Conservation (phyloP, 1,140 invertebrate species). For the Ceratoteleas bidentatus region DNA sequence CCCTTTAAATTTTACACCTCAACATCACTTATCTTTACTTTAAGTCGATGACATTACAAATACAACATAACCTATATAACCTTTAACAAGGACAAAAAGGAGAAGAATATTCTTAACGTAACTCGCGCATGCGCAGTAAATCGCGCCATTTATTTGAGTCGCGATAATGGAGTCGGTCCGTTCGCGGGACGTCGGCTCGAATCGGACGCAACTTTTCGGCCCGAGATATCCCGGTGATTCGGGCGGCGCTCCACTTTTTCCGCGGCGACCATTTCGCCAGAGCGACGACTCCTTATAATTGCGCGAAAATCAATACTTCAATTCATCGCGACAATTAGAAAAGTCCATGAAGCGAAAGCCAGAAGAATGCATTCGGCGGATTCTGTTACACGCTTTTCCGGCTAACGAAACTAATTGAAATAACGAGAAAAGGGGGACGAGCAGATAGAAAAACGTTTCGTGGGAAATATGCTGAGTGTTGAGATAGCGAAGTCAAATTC, state of each 20-base stretch:
- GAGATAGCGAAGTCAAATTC: conserved; percentile 22
- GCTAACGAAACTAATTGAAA: conserved; percentile 49
- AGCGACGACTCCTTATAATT: conserved; percentile 2
- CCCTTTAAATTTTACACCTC: too few relatives aligned
- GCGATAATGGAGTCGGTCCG: too few relatives aligned
- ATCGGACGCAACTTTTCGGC: too few relatives aligned
- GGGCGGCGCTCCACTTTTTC: neutral
- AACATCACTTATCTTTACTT: too few relatives aligned
- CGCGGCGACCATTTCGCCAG: neutral
- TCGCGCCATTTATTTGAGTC: too few relatives aligned
- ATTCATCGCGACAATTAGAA: conserved; percentile 31
- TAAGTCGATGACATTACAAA: too few relatives aligned
- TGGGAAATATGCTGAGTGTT: conserved; percentile 23
- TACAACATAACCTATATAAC: too few relatives aligned
- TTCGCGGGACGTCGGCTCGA: too few relatives aligned
- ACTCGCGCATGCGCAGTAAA: too few relatives aligned
- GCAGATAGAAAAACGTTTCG: conserved; percentile 26
- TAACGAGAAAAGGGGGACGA: conserved; percentile 32
- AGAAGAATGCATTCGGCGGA: conserved; percentile 21
- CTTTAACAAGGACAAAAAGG: too few relatives aligned
- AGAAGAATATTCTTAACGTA: too few relatives aligned
- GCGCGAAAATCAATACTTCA: conserved; percentile 35
- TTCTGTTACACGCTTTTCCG: conserved; percentile 30
- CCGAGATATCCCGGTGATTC: too few relatives aligned
- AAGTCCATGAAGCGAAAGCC: conserved; percentile 14